These are phyloP conservation scores for Phataginus tetradactyla DNA, from an alignment of 2,797 vertebrate species.

Conservation along the genomic window DNA sequence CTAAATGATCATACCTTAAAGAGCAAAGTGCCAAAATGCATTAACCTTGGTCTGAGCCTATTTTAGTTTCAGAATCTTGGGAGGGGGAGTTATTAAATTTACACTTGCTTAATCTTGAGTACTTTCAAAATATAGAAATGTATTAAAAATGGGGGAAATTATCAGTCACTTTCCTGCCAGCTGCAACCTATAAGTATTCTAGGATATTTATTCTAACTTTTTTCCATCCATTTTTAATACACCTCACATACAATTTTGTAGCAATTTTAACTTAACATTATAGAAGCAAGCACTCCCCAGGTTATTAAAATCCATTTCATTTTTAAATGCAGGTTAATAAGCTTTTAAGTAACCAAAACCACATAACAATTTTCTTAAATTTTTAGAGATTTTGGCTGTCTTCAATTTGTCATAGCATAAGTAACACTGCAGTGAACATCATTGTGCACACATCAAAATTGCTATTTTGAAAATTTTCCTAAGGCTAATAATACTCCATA, in stretches of 20 bases:
- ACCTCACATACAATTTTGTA: background rate
- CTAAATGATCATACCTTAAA: background rate
- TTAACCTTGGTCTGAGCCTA: background rate
- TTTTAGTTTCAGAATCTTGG: background rate
- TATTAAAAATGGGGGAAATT: background rate
- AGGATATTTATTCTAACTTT: background rate
- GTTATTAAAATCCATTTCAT: background rate
- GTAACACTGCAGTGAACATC: background rate
- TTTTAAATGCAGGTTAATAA: background rate
- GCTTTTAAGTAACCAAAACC: background rate
- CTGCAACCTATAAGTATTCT: background rate
- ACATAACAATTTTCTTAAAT: background rate
- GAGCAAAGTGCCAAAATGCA: background rate
- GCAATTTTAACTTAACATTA: background rate
- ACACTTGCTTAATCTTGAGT: background rate
- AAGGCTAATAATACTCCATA: background rate
- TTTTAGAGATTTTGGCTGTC: background rate
- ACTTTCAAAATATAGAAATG: conserved; percentile 9
- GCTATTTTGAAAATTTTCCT: background rate
- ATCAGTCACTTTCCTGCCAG: background rate
- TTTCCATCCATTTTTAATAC: background rate
- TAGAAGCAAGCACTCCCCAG: background rate
- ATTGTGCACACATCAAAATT: background rate
- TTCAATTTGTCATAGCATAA: background rate
- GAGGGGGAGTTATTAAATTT: background rate